Evolutionary conservation across 2,888 invertebrate genomes (phyloP), one percentile per base, ranked within the genome.

Genomic region (Leucoma salicis): DNA sequence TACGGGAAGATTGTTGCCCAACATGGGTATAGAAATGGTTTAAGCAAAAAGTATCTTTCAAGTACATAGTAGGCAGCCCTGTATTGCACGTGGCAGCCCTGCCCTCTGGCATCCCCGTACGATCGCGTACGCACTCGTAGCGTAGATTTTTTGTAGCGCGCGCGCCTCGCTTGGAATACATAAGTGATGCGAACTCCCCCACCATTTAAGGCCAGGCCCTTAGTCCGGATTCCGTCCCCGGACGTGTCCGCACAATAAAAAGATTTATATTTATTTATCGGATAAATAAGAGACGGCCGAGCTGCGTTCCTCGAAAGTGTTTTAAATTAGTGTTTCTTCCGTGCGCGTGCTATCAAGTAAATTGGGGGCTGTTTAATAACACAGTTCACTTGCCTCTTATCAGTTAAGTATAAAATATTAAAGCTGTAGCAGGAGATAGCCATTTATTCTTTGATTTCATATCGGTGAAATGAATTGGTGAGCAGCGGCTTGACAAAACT

Each of bases 191-290:
- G 80, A 74, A 78, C 78, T 75, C 82, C 82, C 80, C 72, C 57
- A 48, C 88, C 86, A 63, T 87, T 73, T 84, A 86, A 49, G 87
- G 87, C 37, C 52, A 59, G 75, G 68, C 74, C 78, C 79, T 80
- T 78, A 76, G 75, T 79, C 64, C 68, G 79, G 86, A 88, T 88
- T 85, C 86, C 83, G 58, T 59, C 57, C 57, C 62, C 67, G 77
- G 74, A 81, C 85, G 82, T 82, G 83, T 78, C 75, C 72, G 70
- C 72, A 77, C 80, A 84, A 81, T 78, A 85, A 83, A 78, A 78
- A 68, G 66, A 69, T 65, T 81, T 82, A 79, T 86, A 86, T 85
- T 85, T 85, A 87, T 87, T 77, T 76, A 73, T 78, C 71, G 65
- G 71, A 71, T 70, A 70, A 70, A 73, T 67, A 70, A 68, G 63